Percentiles rank a stretch among this genome's conserved stretches.
Evolutionary conservation across 2,797 vertebrate species (phyloP).

Genomic region (Sebastolobus altivelis): DNA sequence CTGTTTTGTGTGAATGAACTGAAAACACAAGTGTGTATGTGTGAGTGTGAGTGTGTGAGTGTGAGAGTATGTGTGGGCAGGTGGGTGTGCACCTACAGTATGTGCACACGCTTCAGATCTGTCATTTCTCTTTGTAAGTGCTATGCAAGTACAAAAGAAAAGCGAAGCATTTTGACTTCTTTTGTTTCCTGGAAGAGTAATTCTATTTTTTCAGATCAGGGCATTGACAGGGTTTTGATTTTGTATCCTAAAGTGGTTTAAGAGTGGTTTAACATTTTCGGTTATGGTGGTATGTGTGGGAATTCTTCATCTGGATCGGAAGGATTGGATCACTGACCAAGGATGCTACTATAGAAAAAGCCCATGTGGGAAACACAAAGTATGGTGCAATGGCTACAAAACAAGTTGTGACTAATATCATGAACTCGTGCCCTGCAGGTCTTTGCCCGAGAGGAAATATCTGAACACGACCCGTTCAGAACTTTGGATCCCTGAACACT

Average conservation of each 20-base stretch:
- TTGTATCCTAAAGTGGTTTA: constrained; percentile 69
- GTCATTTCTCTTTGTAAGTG: constrained; percentile 85
- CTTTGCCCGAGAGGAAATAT: constrained; percentile 57
- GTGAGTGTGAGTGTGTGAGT: constrained; percentile 15
- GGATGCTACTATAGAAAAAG: constrained; percentile 51
- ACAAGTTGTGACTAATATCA: constrained; percentile 43
- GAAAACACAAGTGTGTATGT: constrained; percentile 38
- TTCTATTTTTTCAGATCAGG: constrained; percentile 85
- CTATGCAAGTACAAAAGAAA: constrained; percentile 90
- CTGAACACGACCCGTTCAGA: constrained; percentile 52
- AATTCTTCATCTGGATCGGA: constrained; percentile 62
- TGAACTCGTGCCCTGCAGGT: constrained; percentile 59
- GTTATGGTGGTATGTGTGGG: constrained; percentile 39
- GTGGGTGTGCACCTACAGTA: constrained; percentile 56
- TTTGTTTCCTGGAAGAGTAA: constrained; percentile 83
- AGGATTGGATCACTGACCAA: constrained; percentile 52
- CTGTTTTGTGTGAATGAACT: constrained; percentile 79
- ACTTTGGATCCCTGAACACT: constrained; percentile 62
- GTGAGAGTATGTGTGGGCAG: constrained; percentile 55
- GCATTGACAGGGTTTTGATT: constrained; percentile 81
- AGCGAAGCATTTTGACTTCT: constrained; percentile 82
- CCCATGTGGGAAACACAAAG: constrained; percentile 43
- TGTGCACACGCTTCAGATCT: constrained; percentile 68
- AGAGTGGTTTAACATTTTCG: constrained; percentile 46
- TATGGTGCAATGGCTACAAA: constrained; percentile 37